Conservation (phyloP, 1,140 invertebrate species). For the Leptinotarsa defecta region DNA sequence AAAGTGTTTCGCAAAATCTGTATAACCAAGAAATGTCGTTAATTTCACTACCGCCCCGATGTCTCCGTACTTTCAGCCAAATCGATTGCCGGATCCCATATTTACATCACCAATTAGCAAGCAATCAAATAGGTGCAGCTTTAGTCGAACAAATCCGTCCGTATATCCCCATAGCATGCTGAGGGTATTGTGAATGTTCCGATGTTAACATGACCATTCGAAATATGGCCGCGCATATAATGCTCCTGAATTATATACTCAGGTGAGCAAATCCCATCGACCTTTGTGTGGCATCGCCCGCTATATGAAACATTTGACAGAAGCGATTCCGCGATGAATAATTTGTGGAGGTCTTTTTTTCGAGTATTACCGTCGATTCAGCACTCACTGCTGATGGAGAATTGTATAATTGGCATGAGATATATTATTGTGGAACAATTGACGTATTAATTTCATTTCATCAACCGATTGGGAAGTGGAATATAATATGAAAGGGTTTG, state of each 20-base stretch:
- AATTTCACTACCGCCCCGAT: no score
- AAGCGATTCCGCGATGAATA: background rate
- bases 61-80: no score
- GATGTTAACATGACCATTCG: conserved; percentile 4
- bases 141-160: background rate
- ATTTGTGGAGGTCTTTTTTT: background rate
- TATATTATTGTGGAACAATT: no score
- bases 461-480: no score
- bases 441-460: no score
- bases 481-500: no score
- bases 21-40: no score
- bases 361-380: background rate
- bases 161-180: background rate
- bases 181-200: background rate
- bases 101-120: background rate
- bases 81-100: background rate
- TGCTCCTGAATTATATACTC: conserved; percentile 5
- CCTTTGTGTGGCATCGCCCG: background rate
- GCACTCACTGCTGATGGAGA: no score
- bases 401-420: no score
- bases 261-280: conserved; percentile 5
- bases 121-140: background rate
- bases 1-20: no score
- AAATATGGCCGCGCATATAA: background rate
- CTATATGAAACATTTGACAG: background rate